These are phyloP conservation scores for Drosophila yooni DNA, from an alignment of 2,888 invertebrate genomes.

Conservation along the genomic window DNA sequence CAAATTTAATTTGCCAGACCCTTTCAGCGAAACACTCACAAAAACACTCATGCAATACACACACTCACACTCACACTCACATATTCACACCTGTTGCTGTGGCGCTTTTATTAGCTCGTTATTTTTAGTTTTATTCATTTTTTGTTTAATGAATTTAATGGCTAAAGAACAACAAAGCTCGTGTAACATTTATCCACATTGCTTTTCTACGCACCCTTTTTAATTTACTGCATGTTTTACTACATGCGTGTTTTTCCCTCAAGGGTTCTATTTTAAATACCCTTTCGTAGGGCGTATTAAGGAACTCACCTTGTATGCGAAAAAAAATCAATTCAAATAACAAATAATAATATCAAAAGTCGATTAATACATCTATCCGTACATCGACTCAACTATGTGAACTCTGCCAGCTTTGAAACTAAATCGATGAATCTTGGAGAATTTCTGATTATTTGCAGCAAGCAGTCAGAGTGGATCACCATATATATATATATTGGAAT, in stretches of 20 bases:
- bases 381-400: background rate
- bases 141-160: constrained; percentile 39
- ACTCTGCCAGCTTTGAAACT: too few relatives aligned
- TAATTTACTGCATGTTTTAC: constrained; percentile 35
- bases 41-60: constrained; percentile 3
- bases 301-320: background rate
- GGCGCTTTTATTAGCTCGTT: constrained; percentile 75
- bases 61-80: constrained; percentile 6
- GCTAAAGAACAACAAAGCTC: constrained; percentile 38
- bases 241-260: constrained; percentile 28
- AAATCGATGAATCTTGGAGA: background rate
- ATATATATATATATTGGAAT: background rate
- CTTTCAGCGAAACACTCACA: constrained; percentile 40
- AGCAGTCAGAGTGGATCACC: background rate
- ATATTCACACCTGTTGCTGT: constrained; percentile 61
- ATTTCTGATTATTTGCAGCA: background rate
- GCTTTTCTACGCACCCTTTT: constrained; percentile 68
- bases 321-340: background rate
- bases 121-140: constrained; percentile 52
- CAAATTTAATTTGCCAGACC: constrained; percentile 57
- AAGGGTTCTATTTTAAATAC: constrained; percentile 7
- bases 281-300: background rate
- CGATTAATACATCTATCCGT: background rate
- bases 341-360: background rate
- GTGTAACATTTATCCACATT: constrained; percentile 27